Evolutionary conservation across 2,888 invertebrate genomes (phyloP), one percentile per base, ranked within the genome.

Genomic region (Neocrepidodera transversa): DNA sequence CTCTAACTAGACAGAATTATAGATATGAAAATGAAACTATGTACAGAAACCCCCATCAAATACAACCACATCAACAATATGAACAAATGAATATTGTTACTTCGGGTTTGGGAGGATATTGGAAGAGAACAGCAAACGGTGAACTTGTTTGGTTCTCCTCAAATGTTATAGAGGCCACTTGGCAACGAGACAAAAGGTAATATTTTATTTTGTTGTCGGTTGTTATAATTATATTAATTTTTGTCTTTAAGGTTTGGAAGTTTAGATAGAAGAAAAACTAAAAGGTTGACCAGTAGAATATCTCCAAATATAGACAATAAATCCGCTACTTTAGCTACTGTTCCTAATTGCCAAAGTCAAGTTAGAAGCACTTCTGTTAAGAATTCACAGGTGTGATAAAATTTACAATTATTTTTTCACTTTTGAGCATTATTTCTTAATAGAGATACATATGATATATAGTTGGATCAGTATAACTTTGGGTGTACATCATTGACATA

Each of bases 231-330:
- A 32, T 11, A 32, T 11, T n/a, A 32, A 7, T 18, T 8, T 17
- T 18, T 63, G 49, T 23, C 53, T 72, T 70, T 35, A 52, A 82
- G 84, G 68, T 86, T 85, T 73, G 85, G 86, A 2, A 86, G 86
- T 73, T 78, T 86, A 28, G 86, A 86, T 74, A 79, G 86, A 30
- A 80, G 85, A 72, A 83, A 82, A 78, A 82, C 81, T 52, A 80
- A 76, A 64, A 71, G 76, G 49, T 47, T 78, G 35, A 77, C 78
- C 50, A 79, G 77, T 67, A 68, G 77, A 54, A 72, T 76, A 26
- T 76, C 78, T 10, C 78, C 79, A 17, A 70, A 70, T 62, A 73
- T 75, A 23, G 77, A 78, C 57, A 71, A 72, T 45, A 80, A 78
- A 67, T 78, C 74, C 2, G 75, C 75, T 7, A 78, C 78, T 11